A percentile compares a stretch with the other conserved stretches of the same genome.
Evolutionary conservation across 2,888 invertebrate species (phyloP).

Genomic region (Neelides folsomi): DNA sequence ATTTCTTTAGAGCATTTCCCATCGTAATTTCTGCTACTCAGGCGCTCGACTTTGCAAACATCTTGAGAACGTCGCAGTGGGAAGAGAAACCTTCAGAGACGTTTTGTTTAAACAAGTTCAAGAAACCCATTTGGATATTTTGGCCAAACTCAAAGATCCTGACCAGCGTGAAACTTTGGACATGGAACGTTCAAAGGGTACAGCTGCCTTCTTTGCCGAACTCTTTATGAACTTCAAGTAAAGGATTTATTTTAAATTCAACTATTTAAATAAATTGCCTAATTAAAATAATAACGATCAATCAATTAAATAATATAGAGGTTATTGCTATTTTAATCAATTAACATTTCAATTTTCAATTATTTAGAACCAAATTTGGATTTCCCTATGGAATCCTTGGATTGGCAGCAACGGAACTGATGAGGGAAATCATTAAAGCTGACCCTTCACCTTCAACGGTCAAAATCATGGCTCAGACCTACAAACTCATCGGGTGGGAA

Average conservation of each 20-base stretch:
- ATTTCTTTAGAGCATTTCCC: constrained; percentile 23
- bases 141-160: neutral
- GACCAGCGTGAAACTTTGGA: neutral
- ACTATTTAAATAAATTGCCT: too few relatives aligned
- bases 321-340: too few relatives aligned
- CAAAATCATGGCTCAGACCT: neutral
- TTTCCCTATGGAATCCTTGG: constrained; percentile 20
- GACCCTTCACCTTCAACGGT: constrained; percentile 9
- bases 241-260: constrained; percentile 5
- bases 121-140: neutral
- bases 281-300: too few relatives aligned
- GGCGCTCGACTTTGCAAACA: constrained; percentile 26
- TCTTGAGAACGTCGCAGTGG: constrained; percentile 11
- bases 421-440: constrained; percentile 15
- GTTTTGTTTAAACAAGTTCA: neutral
- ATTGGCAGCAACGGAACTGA: constrained; percentile 22
- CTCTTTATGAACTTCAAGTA: constrained; percentile 21
- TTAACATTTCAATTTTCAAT: too few relatives aligned
- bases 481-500: constrained; percentile 27
- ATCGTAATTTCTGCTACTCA: constrained; percentile 27
- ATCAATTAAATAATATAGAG: too few relatives aligned
- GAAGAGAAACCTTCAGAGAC: neutral
- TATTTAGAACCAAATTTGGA: too few relatives aligned
- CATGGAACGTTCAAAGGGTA: constrained; percentile 12
- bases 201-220: constrained; percentile 23